A percentile compares a stretch with the other conserved stretches of the same genome.
These are phyloP conservation scores for Pyrrhia umbra DNA, from an alignment of 2,888 invertebrate genomes.

Conservation along the genomic window DNA sequence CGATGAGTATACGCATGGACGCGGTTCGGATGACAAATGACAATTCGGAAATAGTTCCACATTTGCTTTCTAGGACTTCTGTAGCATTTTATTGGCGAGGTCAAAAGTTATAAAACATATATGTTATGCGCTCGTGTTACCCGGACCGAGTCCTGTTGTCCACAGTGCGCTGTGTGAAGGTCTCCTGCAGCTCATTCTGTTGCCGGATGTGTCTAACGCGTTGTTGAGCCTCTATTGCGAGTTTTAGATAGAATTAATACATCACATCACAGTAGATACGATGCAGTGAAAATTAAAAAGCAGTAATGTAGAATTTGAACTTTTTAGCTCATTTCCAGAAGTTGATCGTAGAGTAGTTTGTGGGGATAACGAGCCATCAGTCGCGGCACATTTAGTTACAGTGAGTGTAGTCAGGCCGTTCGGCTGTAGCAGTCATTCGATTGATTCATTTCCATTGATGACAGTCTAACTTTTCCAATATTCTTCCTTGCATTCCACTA, in stretches of 20 bases:
- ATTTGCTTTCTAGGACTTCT: too few relatives aligned
- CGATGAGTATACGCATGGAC: background rate
- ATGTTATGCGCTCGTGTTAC: background rate
- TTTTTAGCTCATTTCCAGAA: background rate
- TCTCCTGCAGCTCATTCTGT: slow-evolving; percentile 10
- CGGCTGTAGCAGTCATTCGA: background rate
- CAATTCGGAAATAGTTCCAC: background rate
- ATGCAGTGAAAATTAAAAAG: background rate
- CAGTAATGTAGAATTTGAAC: slow-evolving; percentile 9
- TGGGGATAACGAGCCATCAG: background rate
- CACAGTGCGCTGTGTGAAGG: slow-evolving; percentile 3
- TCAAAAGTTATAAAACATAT: background rate
- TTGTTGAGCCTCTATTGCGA: slow-evolving; percentile 9
- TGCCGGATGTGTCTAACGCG: slow-evolving; percentile 11
- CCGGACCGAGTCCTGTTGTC: background rate
- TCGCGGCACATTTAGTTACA: background rate
- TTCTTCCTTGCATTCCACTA: background rate
- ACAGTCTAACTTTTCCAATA: background rate
- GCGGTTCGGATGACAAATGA: background rate
- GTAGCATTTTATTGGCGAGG: background rate
- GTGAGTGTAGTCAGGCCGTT: background rate
- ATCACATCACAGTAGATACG: slow-evolving; percentile 5
- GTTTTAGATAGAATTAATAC: slow-evolving; percentile 18
- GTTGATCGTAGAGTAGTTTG: slow-evolving; percentile 1
- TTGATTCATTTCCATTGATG: slow-evolving; percentile 1